phyloP scores from a whole-genome alignment of 2,888 invertebrate genomes.

The Lithophane leautieri region DNA sequence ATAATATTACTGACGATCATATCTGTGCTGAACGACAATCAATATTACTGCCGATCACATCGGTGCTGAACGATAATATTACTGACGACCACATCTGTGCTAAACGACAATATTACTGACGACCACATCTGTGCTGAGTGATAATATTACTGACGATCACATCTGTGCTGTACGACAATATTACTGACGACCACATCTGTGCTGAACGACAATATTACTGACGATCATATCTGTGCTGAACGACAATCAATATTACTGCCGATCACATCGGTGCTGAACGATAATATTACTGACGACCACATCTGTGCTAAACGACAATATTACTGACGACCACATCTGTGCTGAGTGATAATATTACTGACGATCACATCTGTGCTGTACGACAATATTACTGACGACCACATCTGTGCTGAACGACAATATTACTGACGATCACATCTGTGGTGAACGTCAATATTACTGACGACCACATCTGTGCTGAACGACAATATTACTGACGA shows the following conservation, averaged over 20 bases:
- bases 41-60: conserved; percentile 60
- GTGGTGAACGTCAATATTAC: too few species aligned
- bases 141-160: conserved; percentile 52
- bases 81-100: conserved; percentile 58
- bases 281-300: conserved; percentile 55
- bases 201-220: conserved; percentile 53
- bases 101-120: conserved; percentile 52
- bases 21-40: conserved; percentile 49
- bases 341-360: conserved; percentile 52
- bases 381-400: too few species aligned
- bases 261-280: conserved; percentile 54
- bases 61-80: conserved; percentile 47
- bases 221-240: conserved; percentile 53
- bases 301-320: conserved; percentile 49
- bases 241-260: conserved; percentile 53
- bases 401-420: conserved; percentile 51
- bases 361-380: too few species aligned
- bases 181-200: conserved; percentile 57
- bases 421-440: conserved; percentile 55
- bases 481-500: conserved; percentile 54
- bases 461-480: conserved; percentile 56
- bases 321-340: conserved; percentile 57
- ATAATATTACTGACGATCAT: conserved; percentile 54
- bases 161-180: too few species aligned
- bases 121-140: conserved; percentile 54